Evolutionary conservation across 30 jellyfish, hydroid and myxozoan species (phyloP), one percentile per base, ranked within the genome.

Genomic region (Nemopilema nomurai): DNA sequence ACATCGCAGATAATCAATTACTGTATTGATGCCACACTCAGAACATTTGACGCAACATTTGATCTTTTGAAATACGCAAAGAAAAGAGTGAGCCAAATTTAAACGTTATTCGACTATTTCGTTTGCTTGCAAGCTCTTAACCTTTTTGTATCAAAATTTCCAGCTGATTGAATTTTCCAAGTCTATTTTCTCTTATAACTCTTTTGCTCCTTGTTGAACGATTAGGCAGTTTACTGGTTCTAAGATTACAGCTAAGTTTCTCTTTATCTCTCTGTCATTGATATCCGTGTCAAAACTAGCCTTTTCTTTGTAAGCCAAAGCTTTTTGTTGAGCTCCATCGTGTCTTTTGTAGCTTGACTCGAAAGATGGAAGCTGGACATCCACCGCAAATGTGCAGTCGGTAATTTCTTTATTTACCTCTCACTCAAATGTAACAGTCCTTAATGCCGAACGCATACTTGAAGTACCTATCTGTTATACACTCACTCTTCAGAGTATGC

Each of bases 61-160:
- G 97, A 95, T 71, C 91, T 95, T 62, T 77, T 95, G 76, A 90
- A 89, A 65, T 95, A 95, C 82, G 99, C 97, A 28, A 86, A 89
- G 62, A 86, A 95, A 52, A 89, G 92, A 87, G 98, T 93, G 71
- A 67, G 97, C 41, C 3, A 21, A 17, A 49, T 49, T n/a, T 23
- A 20, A 19, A 22, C 28, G 18, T 52, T 17, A 18, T 53, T 80
- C 3, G 57, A 41, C 13, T 41, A 3, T 41, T 41, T 41, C 57
- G 6, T 41, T 41, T 41, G 57, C n/a, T 41, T 41, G 57, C 13
- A 3, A 41, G 6, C 13, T 41, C 13, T 41, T 13, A 41, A 41
- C 6, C 57, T 13, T 13, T 41, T 3, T 41, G 57, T 41, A 13
- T 13, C 13, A 41, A 41, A n/a, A n/a, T n/a, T n/a, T n/a, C n/a